Evolutionary conservation across 2,113 vertebrate genomes (phyloP), one percentile per base, ranked within the genome.

Genomic region (Cynoglossus semilaevis): DNA sequence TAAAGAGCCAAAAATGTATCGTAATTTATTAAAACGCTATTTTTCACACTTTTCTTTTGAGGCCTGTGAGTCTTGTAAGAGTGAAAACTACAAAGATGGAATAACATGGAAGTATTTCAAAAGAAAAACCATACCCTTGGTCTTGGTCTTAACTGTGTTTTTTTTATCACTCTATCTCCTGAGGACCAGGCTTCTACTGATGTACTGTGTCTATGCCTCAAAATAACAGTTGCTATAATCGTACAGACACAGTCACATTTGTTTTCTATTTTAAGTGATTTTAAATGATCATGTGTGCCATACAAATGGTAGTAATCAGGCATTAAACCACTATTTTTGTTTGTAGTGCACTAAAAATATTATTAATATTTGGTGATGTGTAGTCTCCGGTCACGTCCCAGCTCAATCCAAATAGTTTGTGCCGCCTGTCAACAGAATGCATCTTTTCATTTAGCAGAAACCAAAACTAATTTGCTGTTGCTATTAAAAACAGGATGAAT

Each of bases 401-500:
- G 58, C 45, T 61, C 29, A 50, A 52, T 38, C 17, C 35, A 17
- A 60, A 78, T 17, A 46, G 12, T 62, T 77, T 72, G 22, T 43
- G 29, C 54, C 51, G 36, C 67, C 19, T 71, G 79, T 67, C 71
- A 74, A 67, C 10, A 71, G 70, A 76, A 80, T 70, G 35, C 53
- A 77, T 74, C 69, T 58, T 76, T 69, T 74, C 63, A 58, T 69
- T 76, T 56, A 77, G 53, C 52, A 63, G 67, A 83, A 81, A 82
- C 48, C 66, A 72, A 86, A 84, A 72, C 68, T 67, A 82, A 78
- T 80, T 69, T 76, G 66, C 55, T 51, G 42, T 46, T 64, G 19
- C 51, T 63, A 56, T 77, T 74, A 59, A 74, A 35, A 71, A 42
- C 8, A 18, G 58, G 63, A 81, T 61, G 58, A 51, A 66, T 83